phyloP scores from a whole-genome alignment of 2,888 invertebrate genomes.

The Abscondita cerata region DNA sequence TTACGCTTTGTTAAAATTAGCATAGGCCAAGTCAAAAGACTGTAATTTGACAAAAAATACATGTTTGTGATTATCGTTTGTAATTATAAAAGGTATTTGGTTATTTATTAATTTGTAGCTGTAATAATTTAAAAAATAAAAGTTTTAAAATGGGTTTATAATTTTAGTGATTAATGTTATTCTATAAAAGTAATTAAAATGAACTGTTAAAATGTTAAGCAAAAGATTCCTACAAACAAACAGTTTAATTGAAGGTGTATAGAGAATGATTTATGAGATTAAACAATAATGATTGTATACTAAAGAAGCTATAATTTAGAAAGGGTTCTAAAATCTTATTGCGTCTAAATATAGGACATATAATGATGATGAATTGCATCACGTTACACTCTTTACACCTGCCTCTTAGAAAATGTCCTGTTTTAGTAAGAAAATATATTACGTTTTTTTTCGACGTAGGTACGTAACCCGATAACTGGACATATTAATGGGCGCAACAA shows the following conservation, averaged over 20 bases:
- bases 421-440: slow-evolving; percentile 6
- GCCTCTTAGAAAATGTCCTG: slow-evolving; percentile 20
- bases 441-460: slow-evolving; percentile 13
- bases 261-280: slow-evolving; percentile 39
- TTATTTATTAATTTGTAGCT: not conserved
- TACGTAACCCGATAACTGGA: slow-evolving; percentile 40
- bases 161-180: not conserved
- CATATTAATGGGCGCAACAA: slow-evolving; percentile 41
- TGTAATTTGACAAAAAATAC: no score
- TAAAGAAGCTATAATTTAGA: slow-evolving; percentile 35
- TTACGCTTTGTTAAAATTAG: no score
- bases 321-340: slow-evolving; percentile 29
- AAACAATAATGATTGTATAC: slow-evolving; percentile 40
- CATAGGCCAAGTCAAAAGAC: no score
- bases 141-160: not conserved
- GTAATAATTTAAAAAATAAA: not conserved
- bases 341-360: slow-evolving; percentile 31
- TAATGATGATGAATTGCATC: slow-evolving; percentile 42
- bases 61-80: no score
- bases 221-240: slow-evolving; percentile 10
- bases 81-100: not conserved
- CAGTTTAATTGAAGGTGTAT: slow-evolving; percentile 34
- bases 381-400: slow-evolving; percentile 35
- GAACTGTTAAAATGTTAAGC: not conserved
- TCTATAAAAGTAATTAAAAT: slow-evolving; percentile 2